A percentile compares a stretch with the other conserved stretches of the same genome.
Evolutionary conservation across 2,797 vertebrate species (phyloP).

Genomic region (Iguana delicatissima): DNA sequence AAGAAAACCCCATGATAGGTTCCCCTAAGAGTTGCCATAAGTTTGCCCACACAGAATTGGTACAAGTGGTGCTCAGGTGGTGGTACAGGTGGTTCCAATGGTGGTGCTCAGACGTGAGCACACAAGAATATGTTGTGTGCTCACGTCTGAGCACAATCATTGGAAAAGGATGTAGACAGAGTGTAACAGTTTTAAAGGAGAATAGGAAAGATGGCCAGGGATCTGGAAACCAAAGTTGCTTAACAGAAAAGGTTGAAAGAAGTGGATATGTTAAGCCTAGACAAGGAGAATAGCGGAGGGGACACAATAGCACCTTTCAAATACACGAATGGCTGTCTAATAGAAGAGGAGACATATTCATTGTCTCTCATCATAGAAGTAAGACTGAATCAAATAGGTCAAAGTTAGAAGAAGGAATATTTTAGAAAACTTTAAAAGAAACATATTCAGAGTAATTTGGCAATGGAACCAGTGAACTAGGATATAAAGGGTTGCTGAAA

Average conservation of each 20-base stretch:
- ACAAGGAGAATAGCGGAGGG: neutral
- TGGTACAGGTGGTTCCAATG: no score
- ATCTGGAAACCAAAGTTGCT: no score
- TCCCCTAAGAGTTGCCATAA: no score
- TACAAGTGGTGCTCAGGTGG: neutral
- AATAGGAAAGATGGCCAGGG: neutral
- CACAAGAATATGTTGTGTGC: neutral
- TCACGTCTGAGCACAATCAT: neutral
- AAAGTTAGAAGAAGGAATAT: neutral
- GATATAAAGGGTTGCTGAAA: neutral
- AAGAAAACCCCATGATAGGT: neutral
- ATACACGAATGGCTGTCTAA: neutral
- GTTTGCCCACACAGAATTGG: neutral
- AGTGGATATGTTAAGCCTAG: neutral
- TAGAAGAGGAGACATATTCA: neutral
- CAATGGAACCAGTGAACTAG: neutral
- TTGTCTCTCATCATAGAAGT: neutral
- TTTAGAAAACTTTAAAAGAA: neutral
- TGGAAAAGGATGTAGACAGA: neutral
- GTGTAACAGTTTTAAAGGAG: neutral
- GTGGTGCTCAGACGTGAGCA: no score
- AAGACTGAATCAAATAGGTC: neutral
- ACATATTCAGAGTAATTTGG: neutral
- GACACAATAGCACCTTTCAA: neutral
- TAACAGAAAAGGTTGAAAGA: neutral